Evolutionary conservation across 2,113 vertebrate genomes (phyloP).

Genomic region (Gracilinanus agilis): DNA sequence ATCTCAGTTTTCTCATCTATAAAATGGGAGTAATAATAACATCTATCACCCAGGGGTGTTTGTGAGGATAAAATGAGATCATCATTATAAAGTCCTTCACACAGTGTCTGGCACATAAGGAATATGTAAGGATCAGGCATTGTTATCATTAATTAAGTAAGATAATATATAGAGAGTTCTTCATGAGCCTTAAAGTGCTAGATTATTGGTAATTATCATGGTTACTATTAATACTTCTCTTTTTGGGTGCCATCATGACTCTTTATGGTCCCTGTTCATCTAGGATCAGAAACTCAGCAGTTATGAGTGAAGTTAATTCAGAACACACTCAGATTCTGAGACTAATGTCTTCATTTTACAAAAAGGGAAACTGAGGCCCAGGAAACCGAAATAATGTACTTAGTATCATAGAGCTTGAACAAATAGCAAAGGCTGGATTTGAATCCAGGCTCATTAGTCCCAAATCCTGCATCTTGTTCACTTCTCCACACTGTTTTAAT

Average conservation of each 20-base stretch:
- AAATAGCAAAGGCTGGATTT: neutral
- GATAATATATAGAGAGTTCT: too few species aligned
- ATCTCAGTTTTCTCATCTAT: too few species aligned
- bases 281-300: neutral
- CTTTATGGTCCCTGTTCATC: neutral
- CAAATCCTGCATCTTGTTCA: neutral
- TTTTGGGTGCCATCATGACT: neutral
- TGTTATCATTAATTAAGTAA: neutral
- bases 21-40: too few species aligned
- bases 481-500: neutral
- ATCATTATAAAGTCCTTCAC: neutral
- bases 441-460: neutral
- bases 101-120: fast-evolving
- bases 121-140: neutral
- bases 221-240: neutral
- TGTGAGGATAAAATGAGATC: too few species aligned
- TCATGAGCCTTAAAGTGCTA: too few species aligned
- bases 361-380: neutral
- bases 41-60: too few species aligned
- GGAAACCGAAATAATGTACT: neutral
- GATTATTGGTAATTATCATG: neutral
- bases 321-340: neutral
- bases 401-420: neutral
- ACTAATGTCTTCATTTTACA: neutral
- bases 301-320: neutral